Evolutionary conservation across 2,797 vertebrate species (phyloP).

Genomic region (Myotis planiceps): DNA sequence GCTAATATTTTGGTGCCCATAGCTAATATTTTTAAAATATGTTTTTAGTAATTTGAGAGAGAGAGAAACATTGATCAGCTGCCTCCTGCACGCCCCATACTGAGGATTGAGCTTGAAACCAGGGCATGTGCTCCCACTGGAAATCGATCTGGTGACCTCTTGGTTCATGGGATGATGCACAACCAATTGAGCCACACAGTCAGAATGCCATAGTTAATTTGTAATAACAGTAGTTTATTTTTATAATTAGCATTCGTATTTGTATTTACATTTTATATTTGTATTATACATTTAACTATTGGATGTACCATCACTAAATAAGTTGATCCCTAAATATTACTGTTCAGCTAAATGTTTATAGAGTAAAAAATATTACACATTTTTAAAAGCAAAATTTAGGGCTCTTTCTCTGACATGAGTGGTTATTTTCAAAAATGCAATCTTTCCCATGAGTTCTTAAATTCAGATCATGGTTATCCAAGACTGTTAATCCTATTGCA

Average conservation of each 20-base stretch:
- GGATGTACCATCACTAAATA: neutral
- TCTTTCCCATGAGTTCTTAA: neutral
- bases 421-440: neutral
- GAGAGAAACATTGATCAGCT: no score
- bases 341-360: neutral
- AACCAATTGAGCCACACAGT: no score
- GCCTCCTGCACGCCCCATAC: no score
- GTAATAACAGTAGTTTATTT: neutral
- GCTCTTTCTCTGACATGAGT: neutral
- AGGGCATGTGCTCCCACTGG: no score
- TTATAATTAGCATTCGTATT: neutral
- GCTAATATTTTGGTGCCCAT: neutral
- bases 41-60: no score
- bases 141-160: no score
- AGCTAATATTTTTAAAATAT: neutral
- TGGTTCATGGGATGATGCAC: no score
- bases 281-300: neutral
- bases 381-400: neutral
- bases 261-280: neutral
- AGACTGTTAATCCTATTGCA: neutral
- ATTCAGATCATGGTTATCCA: neutral
- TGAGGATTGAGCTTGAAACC: no score
- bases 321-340: neutral
- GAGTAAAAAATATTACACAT: neutral
- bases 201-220: neutral